A percentile compares a stretch with the other conserved stretches of the same genome.
These are phyloP conservation scores for Aricia artaxerxes DNA, from an alignment of 2,888 invertebrate species.

Conservation along the genomic window DNA sequence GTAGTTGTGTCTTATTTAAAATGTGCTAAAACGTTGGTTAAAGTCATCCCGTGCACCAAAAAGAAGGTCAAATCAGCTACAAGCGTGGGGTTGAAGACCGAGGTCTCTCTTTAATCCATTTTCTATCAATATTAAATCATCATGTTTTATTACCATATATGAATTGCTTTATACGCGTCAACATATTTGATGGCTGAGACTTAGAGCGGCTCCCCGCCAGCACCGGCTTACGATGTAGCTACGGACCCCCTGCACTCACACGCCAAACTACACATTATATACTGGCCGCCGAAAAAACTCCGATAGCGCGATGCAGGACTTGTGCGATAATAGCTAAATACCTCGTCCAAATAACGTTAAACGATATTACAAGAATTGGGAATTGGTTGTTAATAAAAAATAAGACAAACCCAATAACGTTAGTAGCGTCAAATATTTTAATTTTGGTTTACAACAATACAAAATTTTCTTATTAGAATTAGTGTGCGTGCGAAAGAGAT, in stretches of 20 bases:
- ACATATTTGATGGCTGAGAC: constrained; percentile 27
- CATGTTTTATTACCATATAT: constrained; percentile 28
- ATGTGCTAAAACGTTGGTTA: too few species aligned
- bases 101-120: constrained; percentile 26
- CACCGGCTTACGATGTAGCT: constrained; percentile 35
- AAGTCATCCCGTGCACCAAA: neutral
- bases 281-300: neutral
- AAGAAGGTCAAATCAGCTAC: constrained; percentile 30
- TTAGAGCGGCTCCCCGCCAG: constrained; percentile 37
- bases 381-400: neutral
- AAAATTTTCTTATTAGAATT: neutral
- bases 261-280: constrained; percentile 9
- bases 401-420: neutral
- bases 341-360: neutral
- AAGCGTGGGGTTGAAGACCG: constrained; percentile 25
- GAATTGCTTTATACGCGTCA: constrained; percentile 29
- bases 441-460: neutral
- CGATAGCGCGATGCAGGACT: constrained; percentile 25
- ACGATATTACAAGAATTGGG: too few species aligned
- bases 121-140: constrained; percentile 27
- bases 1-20: too few species aligned
- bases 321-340: too few species aligned
- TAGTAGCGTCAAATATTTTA: neutral
- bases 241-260: constrained; percentile 5
- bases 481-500: neutral